These are phyloP conservation scores for Melanotaenia duboulayi DNA, from an alignment of 2,113 vertebrate genomes.

Conservation along the genomic window DNA sequence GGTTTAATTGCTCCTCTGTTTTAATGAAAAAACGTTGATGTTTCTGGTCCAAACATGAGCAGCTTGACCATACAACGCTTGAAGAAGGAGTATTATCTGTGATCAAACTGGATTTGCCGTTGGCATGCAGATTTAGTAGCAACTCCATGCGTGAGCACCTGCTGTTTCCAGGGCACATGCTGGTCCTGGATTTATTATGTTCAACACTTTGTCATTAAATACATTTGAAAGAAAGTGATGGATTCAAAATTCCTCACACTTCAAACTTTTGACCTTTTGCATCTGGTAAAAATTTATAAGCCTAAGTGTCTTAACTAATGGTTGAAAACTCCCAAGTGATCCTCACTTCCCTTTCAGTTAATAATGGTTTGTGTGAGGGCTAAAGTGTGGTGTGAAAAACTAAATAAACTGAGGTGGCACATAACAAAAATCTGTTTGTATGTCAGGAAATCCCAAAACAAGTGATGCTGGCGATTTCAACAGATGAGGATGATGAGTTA, in stretches of 20 bases:
- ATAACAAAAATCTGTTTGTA: neutral
- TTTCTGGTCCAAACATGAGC: neutral
- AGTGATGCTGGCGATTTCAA: slow-evolving; percentile 42
- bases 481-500: slow-evolving; percentile 47
- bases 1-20: neutral
- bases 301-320: neutral
- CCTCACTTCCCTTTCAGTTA: neutral
- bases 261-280: slow-evolving; percentile 11
- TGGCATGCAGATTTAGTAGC: slow-evolving; percentile 15
- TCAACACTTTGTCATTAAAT: neutral
- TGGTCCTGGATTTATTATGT: slow-evolving; percentile 16
- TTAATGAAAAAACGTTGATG: neutral
- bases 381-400: neutral
- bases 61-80: slow-evolving; percentile 1
- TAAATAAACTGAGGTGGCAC: neutral
- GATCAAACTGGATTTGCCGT: slow-evolving; percentile 32
- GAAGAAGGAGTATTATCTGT: neutral
- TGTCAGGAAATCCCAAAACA: slow-evolving; percentile 32
- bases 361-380: neutral
- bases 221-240: neutral
- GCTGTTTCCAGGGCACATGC: slow-evolving; percentile 33
- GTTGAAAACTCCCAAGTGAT: neutral
- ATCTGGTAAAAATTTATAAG: neutral
- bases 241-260: slow-evolving; percentile 19
- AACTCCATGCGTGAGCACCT: slow-evolving; percentile 34